Base-by-base conservation (phyloP, 2,797 vertebrate genomes). In the Graptemys geographica region DNA sequence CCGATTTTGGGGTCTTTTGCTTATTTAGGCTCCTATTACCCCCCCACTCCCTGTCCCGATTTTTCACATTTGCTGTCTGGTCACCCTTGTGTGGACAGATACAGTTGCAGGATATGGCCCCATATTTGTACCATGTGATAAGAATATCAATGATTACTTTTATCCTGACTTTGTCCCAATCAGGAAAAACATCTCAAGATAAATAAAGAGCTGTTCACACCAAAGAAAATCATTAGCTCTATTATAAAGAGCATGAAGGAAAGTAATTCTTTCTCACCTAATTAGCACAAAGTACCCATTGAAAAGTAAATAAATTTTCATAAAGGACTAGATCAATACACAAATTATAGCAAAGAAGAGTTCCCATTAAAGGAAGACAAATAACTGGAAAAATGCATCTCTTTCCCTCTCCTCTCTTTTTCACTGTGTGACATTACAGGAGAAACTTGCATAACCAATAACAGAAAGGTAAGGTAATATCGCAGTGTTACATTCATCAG, bases 271-370 rank as follows among this genome's bases (percentile, higher is more conserved):
- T 96, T 95, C 78, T 92, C 83, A 87, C 49, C 56, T 94, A 78
- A 95, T 88, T 90, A 51, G 79, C 84, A 81, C 74, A 89, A 95
- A 96, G 25, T 95, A 79, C 27, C n/a, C 28, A 83, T 47, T 93
- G 74, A 79, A 94, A 96, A 94, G 69, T 95, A 98, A 96, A 95
- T 95, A 95, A 59, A 90, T 94, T 95, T 97, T 97, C 78, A 84
- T 96, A 87, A 96, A 90, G 85, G 55, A 10, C 47, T 93, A 25
- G 76, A 89, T 96, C 94, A 96, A 80, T 93, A 81, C 27, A 90
- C 85, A 89, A 90, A 74, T 62, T 87, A 56, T 55, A 94, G 87
- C 74, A 90, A 88, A 94, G 52, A 72, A 74, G 31, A 87, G 56
- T 92, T 96, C 78, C 80, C 49, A 84, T 94, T 96, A 47, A 41